Conservation (phyloP, 2,888 invertebrate genomes). For the Aphodius sticticus region DNA sequence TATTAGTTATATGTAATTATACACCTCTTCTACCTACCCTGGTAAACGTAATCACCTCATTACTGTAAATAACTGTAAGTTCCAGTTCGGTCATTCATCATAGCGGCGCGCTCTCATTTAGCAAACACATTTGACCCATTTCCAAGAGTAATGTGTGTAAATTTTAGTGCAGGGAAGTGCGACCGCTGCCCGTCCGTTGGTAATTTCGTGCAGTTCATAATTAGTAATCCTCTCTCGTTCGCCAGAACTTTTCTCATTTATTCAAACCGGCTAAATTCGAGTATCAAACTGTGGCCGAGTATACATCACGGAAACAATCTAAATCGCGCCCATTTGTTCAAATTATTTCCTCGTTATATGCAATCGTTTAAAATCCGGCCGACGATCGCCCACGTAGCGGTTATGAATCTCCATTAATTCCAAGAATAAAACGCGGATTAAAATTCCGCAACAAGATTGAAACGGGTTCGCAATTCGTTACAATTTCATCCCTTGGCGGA, state of each 20-base stretch:
- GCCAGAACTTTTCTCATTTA: not conserved
- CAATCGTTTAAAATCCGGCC: not conserved
- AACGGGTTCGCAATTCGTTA: not conserved
- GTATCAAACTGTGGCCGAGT: not conserved
- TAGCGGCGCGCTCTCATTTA: not conserved
- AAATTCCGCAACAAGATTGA: conserved; percentile 4
- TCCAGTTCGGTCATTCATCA: not conserved
- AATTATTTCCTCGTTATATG: not conserved
- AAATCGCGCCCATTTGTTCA: not conserved
- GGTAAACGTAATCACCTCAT: not conserved
- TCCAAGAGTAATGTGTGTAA: not conserved
- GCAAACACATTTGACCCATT: not conserved
- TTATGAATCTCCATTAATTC: conserved; percentile 4
- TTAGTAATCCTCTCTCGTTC: not conserved
- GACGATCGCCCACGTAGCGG: not conserved
- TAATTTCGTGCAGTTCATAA: not conserved
- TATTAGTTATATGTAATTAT: no score
- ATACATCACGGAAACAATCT: not conserved
- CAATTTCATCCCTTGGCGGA: not conserved
- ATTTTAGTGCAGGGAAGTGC: not conserved
- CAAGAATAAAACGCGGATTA: not conserved
- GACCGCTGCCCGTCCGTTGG: not conserved
- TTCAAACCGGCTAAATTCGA: not conserved
- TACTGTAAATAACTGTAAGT: conserved; percentile 6
- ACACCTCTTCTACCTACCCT: not conserved